Conservation (phyloP, 2,888 invertebrate species). For the Empis livida region DNA sequence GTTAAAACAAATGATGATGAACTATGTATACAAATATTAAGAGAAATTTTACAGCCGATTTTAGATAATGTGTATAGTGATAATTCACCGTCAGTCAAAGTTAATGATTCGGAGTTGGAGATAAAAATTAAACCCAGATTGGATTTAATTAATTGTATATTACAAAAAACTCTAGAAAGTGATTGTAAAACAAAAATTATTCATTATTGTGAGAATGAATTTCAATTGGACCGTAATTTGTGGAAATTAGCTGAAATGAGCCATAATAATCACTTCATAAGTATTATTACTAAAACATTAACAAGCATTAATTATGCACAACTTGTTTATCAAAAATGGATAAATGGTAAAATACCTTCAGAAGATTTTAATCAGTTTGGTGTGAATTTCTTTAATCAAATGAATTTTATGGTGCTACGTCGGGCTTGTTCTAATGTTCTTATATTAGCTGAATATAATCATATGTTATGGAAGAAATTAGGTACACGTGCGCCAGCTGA, state of each 20-base stretch:
- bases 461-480: slow-evolving; percentile 35
- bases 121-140: slow-evolving; percentile 43
- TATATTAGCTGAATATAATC: slow-evolving; percentile 32
- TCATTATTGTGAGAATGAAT: slow-evolving; percentile 27
- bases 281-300: slow-evolving; percentile 23
- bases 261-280: slow-evolving; percentile 26
- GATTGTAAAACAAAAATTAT: slow-evolving; percentile 30
- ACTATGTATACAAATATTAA: slow-evolving; percentile 43
- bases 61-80: slow-evolving; percentile 40
- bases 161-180: slow-evolving; percentile 40
- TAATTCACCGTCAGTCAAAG: slow-evolving; percentile 27
- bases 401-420: slow-evolving; percentile 31
- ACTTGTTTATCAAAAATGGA: slow-evolving; percentile 28
- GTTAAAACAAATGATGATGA: slow-evolving; percentile 36
- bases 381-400: slow-evolving; percentile 30
- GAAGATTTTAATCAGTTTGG: slow-evolving; percentile 22
- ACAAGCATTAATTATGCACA: slow-evolving; percentile 26
- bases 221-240: slow-evolving; percentile 24
- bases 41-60: slow-evolving; percentile 44
- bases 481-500: slow-evolving; percentile 27
- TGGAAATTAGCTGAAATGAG: slow-evolving; percentile 33
- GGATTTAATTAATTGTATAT: slow-evolving; percentile 42
- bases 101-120: slow-evolving; percentile 39
- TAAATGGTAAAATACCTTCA: slow-evolving; percentile 7
- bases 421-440: slow-evolving; percentile 26